Conservation (phyloP, 1,140 invertebrate genomes). For the Pentalonia nigronervosa region DNA sequence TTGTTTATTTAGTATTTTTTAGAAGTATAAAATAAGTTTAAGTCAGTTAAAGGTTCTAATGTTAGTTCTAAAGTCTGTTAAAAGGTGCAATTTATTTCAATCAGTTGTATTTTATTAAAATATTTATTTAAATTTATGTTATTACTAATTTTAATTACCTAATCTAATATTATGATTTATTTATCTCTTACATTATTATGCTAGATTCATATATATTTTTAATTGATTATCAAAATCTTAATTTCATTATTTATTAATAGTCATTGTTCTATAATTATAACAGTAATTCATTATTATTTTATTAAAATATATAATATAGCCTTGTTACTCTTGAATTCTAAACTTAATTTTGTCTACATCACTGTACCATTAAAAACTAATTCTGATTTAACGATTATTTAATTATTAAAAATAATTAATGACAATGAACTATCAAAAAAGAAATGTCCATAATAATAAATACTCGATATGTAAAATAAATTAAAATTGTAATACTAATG, state of each 20-base stretch:
- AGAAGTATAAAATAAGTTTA: background rate
- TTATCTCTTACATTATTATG: background rate
- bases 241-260: background rate
- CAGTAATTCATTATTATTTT: background rate
- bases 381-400: background rate
- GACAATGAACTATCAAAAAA: background rate
- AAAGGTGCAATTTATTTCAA: slow-evolving; percentile 43
- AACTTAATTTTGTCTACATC: background rate
- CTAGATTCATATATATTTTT: background rate
- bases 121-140: background rate
- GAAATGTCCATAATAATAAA: background rate
- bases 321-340: background rate
- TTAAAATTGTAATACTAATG: too few species aligned
- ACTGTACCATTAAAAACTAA: background rate
- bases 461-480: background rate
- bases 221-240: slow-evolving; percentile 9
- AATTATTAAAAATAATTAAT: background rate
- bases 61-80: slow-evolving; percentile 40
- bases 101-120: background rate
- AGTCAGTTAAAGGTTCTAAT: background rate
- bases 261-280: background rate
- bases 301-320: background rate
- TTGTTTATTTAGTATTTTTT: background rate
- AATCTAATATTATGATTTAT: background rate
- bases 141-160: background rate